Base-by-base conservation (phyloP, 2,113 vertebrate species). In the Silurus glanis region DNA sequence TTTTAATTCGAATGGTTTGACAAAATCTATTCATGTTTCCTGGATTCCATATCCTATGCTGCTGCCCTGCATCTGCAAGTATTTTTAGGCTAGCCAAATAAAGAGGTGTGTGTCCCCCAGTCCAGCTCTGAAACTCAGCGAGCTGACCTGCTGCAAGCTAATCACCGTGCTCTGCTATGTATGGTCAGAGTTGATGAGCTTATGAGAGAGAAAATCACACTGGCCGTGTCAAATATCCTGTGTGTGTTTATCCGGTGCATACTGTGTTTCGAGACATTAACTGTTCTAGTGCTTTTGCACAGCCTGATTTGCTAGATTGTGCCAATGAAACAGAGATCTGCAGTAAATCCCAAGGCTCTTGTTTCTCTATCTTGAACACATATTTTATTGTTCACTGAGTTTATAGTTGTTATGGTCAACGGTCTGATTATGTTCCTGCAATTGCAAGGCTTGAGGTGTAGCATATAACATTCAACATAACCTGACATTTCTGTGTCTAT, bases 121-220 rank as follows among this genome's bases (percentile, higher is more conserved):
- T 83, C 13, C 83, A 89, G 53, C 88, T 74, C 90, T 89, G 83
- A 28, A 61, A 81, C 56, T 56, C 83, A 86, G 53, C 55, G 37
- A 69, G 80, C 82, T 89, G 72, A 82, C 86, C 85, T 72, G 62
- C 67, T 84, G 86, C 45, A 76, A 49, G 53, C 89, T 87, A 67
- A 91, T 10, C 80, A 51, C 87, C 82, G 91, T 90, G 90, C 91
- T 91, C 58, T 88, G 91, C 91, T 92, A 92, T 94, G 93, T 95
- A 83, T 91, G 85, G 87, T 89, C 87, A 87, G 64, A 81, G 56
- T 66, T 80, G 61, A 56, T 59, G 75, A n/a, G 67, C 64, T 82
- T 45, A 23, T 81, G 78, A 86, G 53, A 53, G 55, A 78, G 59
- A 79, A 56, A 86, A 76, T 72, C 64, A 80, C n/a, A 56, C 5